Base-by-base conservation (phyloP, 2,888 invertebrate genomes). In the Meghimatium bilineatum region DNA sequence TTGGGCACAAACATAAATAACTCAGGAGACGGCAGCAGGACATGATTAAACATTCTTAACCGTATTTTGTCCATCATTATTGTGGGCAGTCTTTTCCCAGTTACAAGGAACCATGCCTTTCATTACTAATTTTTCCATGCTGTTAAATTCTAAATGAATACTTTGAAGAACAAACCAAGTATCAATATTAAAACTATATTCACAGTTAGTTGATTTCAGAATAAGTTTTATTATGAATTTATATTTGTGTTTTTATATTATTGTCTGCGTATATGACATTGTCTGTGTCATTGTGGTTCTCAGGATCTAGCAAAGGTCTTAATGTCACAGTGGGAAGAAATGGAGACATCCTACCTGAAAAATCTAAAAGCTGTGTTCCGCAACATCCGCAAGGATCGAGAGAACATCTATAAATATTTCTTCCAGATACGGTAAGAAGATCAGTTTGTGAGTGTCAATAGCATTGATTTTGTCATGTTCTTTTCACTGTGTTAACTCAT, bases 381-480 rank as follows among this genome's bases (percentile, higher is more conserved):
- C 8, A 91, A 92, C 56, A 85, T 93, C 66, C 86, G 94, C 66
- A 88, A 87, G 38, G 93, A 93, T 83, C 87, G 93, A 66, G 93
- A 93, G 81, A 90, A 90, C 79, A 92, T 93, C 67, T 93, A 92
- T 79, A 88, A 92, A 82, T 93, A 93, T 85, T 92, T 93, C 88
- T 91, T 89, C 86, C 89, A 92, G 83, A 92, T 93, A 72, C 91
- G 91, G 91, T 90, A 88, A 83, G 5, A 44, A 44, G 44, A 44
- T 44, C 44, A 44, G 44, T 8, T 44, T 44, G n/a, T 44, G 17
- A 14, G 56, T 56, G 56, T 17, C 14, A 56, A 23, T 56, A 56
- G 20, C 23, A 56, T 23, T 17, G 20, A 12, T 23, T 56, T 56
- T 56, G 23, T 56, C 8, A 8, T 44, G 44, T 44, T 44, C 44